Conservation (phyloP, 2,797 vertebrate species). For the Semotilus atromaculatus region DNA sequence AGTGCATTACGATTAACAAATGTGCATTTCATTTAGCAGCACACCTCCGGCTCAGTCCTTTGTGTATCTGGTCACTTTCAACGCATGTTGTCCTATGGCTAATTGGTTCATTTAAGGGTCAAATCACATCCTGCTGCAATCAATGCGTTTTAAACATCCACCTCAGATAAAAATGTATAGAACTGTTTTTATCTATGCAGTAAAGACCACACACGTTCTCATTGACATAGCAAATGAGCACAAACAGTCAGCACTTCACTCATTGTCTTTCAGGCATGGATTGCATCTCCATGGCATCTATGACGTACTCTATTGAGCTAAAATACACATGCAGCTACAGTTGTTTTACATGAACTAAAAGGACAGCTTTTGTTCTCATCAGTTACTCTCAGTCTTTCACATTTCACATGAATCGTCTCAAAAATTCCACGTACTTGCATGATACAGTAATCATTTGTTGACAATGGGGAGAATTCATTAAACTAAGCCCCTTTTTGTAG, state of each 20-base stretch:
- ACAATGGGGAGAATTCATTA: constrained; percentile 1
- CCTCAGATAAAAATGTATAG: constrained; percentile 8
- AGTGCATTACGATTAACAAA: constrained; percentile 10
- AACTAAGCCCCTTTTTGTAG: not conserved
- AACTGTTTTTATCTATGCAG: constrained; percentile 23
- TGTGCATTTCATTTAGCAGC: constrained; percentile 13
- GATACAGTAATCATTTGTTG: not conserved
- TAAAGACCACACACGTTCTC: constrained; percentile 53
- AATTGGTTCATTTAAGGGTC: constrained; percentile 37
- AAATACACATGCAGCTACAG: constrained; percentile 22
- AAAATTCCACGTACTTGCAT: not conserved
- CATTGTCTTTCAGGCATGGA: constrained; percentile 30
- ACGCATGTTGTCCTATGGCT: constrained; percentile 13
- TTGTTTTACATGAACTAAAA: constrained; percentile 44
- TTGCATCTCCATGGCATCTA: constrained; percentile 40
- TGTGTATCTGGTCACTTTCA: constrained; percentile 30
- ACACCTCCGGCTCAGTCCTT: not conserved
- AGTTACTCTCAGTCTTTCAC: constrained; percentile 8
- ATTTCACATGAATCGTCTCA: not conserved
- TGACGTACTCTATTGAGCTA: constrained; percentile 35
- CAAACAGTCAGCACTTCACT: constrained; percentile 34
- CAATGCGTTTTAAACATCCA: not conserved
- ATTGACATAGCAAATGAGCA: constrained; percentile 33
- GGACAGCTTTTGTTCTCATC: constrained; percentile 22
- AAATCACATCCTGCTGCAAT: constrained; percentile 32